Percentiles rank a stretch among this genome's conserved stretches.
These are phyloP conservation scores for Bradypodion ventrale DNA, from an alignment of 2,797 vertebrate genomes.

Conservation along the genomic window DNA sequence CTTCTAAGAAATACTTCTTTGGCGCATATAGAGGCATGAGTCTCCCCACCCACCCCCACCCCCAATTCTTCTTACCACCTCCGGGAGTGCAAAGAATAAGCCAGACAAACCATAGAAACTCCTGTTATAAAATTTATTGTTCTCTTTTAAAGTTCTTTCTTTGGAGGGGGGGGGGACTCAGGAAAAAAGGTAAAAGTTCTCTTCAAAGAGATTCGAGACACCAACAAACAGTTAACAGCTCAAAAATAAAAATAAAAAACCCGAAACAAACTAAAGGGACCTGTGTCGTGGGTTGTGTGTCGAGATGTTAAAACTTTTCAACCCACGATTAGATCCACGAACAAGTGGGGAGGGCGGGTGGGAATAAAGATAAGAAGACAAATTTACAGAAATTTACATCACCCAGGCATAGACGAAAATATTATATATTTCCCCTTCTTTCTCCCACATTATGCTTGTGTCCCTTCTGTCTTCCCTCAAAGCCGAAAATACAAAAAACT, in stretches of 20 bases:
- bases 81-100: not conserved
- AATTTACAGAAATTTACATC: constrained; percentile 83
- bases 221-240: constrained; percentile 3
- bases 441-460: not conserved
- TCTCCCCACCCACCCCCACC: not conserved
- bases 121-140: constrained; percentile 79
- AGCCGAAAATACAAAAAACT: no score
- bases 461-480: not conserved
- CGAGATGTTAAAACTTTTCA: constrained; percentile 56
- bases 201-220: constrained; percentile 57
- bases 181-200: constrained; percentile 16
- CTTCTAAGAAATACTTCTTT: no score
- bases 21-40: no score
- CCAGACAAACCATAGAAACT: constrained; percentile 51
- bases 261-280: constrained; percentile 66
- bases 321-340: constrained; percentile 85
- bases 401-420: not conserved
- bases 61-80: no score
- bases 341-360: constrained; percentile 15
- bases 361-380: not conserved
- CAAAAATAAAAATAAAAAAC: constrained; percentile 22
- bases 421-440: not conserved
- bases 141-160: constrained; percentile 53
- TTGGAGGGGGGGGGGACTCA: constrained; percentile 29
- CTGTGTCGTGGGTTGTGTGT: constrained; percentile 69